These are phyloP conservation scores for Metallyticus violacea DNA, from an alignment of 2,888 invertebrate species.

Conservation along the genomic window DNA sequence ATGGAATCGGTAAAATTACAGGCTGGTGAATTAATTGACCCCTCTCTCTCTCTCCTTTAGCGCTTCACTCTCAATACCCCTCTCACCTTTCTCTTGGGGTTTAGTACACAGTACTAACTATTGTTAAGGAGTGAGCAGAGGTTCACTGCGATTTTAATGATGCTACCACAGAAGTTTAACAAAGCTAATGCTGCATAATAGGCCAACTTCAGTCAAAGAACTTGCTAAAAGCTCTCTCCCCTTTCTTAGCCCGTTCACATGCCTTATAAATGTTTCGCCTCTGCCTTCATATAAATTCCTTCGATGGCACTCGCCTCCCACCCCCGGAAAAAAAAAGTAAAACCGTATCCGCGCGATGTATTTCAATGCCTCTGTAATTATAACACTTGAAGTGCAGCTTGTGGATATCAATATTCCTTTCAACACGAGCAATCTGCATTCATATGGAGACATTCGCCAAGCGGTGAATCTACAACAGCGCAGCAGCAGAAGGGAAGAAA, in stretches of 20 bases:
- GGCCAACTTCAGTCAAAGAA: background rate
- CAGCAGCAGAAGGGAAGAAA: too few species aligned
- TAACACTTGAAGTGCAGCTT: background rate
- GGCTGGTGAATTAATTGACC: background rate
- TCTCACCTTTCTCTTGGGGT: too few species aligned
- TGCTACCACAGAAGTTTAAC: background rate
- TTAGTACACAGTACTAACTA: background rate
- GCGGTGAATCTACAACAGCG: background rate
- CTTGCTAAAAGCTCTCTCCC: background rate
- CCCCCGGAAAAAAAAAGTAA: background rate
- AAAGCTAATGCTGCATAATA: background rate
- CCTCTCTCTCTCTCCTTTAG: background rate
- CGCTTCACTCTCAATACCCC: background rate
- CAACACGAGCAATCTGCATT: too few species aligned
- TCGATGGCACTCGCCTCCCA: background rate
- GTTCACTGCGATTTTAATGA: background rate
- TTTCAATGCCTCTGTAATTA: background rate
- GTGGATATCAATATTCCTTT: too few species aligned
- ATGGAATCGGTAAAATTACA: background rate
- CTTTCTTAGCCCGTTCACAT: background rate
- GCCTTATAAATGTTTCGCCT: background rate
- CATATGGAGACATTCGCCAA: background rate
- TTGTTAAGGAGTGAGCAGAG: background rate
- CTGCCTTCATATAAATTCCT: background rate
- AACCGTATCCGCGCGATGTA: background rate